These are phyloP conservation scores for Agraylea sexmaculata DNA, from an alignment of 1,140 invertebrate genomes.

Conservation along the genomic window DNA sequence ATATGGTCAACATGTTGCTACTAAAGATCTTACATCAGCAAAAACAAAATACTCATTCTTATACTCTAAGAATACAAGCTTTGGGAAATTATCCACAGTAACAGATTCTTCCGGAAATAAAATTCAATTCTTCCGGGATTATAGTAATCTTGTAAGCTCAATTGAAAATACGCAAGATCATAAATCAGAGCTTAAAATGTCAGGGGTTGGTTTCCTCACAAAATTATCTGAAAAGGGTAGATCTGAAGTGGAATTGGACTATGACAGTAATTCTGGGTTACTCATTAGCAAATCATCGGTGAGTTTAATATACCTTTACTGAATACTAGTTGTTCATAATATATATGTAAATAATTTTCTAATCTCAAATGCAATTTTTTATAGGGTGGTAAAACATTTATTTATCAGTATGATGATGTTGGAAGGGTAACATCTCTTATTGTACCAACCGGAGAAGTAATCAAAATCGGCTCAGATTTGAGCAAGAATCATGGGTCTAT, in stretches of 20 bases:
- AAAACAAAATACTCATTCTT: slow-evolving; percentile 88
- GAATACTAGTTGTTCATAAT: slow-evolving; percentile 13
- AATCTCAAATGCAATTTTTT: slow-evolving; percentile 24
- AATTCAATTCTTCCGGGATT: slow-evolving; percentile 81
- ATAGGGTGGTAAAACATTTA: slow-evolving; percentile 71
- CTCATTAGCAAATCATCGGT: slow-evolving; percentile 67
- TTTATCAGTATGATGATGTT: slow-evolving; percentile 80
- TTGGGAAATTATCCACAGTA: slow-evolving; percentile 85
- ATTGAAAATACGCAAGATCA: slow-evolving; percentile 91
- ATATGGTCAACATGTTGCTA: slow-evolving; percentile 89
- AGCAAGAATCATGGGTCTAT: slow-evolving; percentile 62
- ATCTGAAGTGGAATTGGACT: slow-evolving; percentile 72
- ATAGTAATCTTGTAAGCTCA: slow-evolving; percentile 78
- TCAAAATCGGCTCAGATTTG: slow-evolving; percentile 62
- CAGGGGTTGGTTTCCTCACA: slow-evolving; percentile 72
- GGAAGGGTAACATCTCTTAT: slow-evolving; percentile 75
- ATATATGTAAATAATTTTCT: slow-evolving; percentile 16
- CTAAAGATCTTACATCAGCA: slow-evolving; percentile 83
- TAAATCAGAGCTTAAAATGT: slow-evolving; percentile 80
- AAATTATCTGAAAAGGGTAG: slow-evolving; percentile 70
- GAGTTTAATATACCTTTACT: slow-evolving; percentile 26
- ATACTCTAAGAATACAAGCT: slow-evolving; percentile 93
- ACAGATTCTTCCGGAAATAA: slow-evolving; percentile 89
- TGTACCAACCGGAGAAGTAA: slow-evolving; percentile 79
- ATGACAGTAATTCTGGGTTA: slow-evolving; percentile 69